Evolutionary conservation across 2,888 invertebrate genomes (phyloP).

Genomic region (Palloptera scutellata): DNA sequence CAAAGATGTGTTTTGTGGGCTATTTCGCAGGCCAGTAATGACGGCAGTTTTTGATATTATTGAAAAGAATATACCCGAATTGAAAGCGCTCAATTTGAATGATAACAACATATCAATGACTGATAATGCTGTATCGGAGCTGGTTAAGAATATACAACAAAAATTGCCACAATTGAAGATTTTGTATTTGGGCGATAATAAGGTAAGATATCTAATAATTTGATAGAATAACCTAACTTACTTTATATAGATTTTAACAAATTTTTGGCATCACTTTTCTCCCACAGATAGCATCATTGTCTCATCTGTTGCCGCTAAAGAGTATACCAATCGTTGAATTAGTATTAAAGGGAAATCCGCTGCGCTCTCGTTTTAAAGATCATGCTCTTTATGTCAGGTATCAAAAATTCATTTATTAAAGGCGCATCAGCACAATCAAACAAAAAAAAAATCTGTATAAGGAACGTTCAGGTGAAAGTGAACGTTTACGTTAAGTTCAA

Average conservation of each 20-base stretch:
- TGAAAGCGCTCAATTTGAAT: slow-evolving; percentile 81
- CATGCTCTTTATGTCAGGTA: slow-evolving; percentile 86
- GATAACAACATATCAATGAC: slow-evolving; percentile 74
- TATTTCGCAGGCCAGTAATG: slow-evolving; percentile 78
- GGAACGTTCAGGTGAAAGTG: slow-evolving; percentile 26
- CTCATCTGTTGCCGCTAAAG: slow-evolving; percentile 67
- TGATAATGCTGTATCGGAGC: slow-evolving; percentile 67
- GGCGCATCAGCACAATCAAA: slow-evolving; percentile 8
- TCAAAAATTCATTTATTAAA: slow-evolving; percentile 51
- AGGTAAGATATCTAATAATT: slow-evolving; percentile 70
- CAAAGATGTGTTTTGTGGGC: slow-evolving; percentile 76
- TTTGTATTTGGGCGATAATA: slow-evolving; percentile 82
- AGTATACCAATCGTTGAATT: slow-evolving; percentile 78
- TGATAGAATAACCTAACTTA: not conserved
- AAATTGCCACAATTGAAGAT: slow-evolving; percentile 79
- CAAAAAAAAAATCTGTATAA: not conserved
- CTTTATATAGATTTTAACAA: not conserved
- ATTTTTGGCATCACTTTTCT: slow-evolving; percentile 14
- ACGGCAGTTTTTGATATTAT: slow-evolving; percentile 80
- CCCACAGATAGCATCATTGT: slow-evolving; percentile 72
- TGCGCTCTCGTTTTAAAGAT: slow-evolving; percentile 80
- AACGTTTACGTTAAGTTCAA: not conserved
- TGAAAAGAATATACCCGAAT: slow-evolving; percentile 81
- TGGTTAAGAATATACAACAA: slow-evolving; percentile 71
- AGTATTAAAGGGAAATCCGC: slow-evolving; percentile 69